Conservation (phyloP, 1,140 invertebrate genomes). For the Trachelipus rathkii region DNA sequence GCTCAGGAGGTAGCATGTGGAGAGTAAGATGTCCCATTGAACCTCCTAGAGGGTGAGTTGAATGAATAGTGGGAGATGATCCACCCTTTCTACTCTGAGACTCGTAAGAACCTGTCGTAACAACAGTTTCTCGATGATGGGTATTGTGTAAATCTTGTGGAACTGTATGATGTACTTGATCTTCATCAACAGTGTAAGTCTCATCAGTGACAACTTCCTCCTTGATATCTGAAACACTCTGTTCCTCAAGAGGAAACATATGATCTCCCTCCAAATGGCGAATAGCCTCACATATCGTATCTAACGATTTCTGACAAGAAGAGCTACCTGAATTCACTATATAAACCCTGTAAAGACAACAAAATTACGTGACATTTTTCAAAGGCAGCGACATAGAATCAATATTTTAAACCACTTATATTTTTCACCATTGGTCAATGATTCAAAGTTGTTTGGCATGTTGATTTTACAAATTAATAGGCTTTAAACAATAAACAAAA, state of each 20-base stretch:
- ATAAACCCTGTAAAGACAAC: constrained; percentile 60
- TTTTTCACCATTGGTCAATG: too few species aligned
- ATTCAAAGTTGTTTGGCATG: too few species aligned
- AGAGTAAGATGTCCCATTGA: constrained; percentile 35
- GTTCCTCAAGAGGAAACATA: constrained; percentile 58
- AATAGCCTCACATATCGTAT: constrained; percentile 96
- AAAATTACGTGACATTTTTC: too few species aligned
- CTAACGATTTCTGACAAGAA: constrained; percentile 69
- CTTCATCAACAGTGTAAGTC: constrained; percentile 34
- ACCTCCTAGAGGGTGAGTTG: constrained; percentile 17
- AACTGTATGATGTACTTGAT: not conserved
- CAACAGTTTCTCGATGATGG: constrained; percentile 25
- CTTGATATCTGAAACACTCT: constrained; percentile 38
- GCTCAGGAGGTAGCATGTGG: constrained; percentile 39
- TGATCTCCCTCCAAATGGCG: constrained; percentile 92
- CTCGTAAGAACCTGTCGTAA: constrained; percentile 17
- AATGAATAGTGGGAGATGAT: constrained; percentile 11
- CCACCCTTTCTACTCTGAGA: constrained; percentile 18
- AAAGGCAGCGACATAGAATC: too few species aligned
- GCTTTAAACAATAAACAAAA: not conserved
- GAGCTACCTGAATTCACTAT: constrained; percentile 59
- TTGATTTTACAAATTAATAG: too few species aligned
- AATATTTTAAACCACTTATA: too few species aligned
- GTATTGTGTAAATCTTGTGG: constrained; percentile 18
- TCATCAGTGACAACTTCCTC: constrained; percentile 45